These are phyloP conservation scores for Mimachlamys varia DNA, from an alignment of 2,888 invertebrate species.

Conservation along the genomic window DNA sequence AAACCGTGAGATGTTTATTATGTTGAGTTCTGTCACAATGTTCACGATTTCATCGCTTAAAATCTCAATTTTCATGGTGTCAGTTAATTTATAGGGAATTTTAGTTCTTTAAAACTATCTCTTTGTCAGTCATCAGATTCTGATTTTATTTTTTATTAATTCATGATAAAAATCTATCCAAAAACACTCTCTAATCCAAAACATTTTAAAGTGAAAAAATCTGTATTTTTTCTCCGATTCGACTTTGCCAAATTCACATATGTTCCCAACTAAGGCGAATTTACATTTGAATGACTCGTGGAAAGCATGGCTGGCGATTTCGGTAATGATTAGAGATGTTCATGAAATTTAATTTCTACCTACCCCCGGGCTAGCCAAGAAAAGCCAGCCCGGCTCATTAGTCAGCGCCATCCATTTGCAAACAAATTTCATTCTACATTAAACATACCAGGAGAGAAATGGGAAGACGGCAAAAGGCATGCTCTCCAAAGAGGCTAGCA, in stretches of 20 bases:
- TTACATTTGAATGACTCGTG: background rate
- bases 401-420: background rate
- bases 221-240: background rate
- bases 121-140: background rate
- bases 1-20: background rate
- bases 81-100: background rate
- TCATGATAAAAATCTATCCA: background rate
- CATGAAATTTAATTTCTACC: conserved; percentile 8
- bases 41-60: background rate
- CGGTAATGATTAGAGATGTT: background rate
- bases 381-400: background rate
- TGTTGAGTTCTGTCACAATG: background rate
- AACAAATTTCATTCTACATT: conserved; percentile 34
- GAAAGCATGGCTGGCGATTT: background rate
- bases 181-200: background rate
- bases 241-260: background rate
- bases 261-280: conserved; percentile 7
- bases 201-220: background rate
- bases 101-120: background rate
- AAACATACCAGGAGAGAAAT: background rate
- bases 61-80: background rate
- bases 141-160: background rate
- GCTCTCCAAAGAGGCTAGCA: background rate
- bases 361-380: conserved; percentile 14
- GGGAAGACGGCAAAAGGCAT: background rate